These are phyloP conservation scores for Eubasilissa regina DNA, from an alignment of 1,140 invertebrate genomes.

Conservation along the genomic window DNA sequence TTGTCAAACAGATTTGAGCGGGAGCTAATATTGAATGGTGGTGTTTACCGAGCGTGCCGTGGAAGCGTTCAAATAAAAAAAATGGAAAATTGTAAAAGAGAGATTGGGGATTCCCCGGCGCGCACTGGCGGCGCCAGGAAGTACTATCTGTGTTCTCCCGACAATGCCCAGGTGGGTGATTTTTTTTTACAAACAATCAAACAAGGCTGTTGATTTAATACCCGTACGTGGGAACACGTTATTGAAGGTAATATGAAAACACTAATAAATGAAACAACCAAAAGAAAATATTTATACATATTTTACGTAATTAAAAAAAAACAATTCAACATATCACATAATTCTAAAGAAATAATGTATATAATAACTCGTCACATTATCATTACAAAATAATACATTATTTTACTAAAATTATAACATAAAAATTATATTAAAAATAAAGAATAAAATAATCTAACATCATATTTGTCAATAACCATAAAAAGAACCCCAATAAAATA, in stretches of 20 bases:
- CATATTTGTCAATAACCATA: too few relatives aligned
- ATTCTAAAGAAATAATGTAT: too few relatives aligned
- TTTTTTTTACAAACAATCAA: constrained; percentile 37
- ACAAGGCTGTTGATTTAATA: constrained; percentile 38
- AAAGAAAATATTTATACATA: too few relatives aligned
- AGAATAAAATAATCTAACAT: too few relatives aligned
- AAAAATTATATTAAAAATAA: too few relatives aligned
- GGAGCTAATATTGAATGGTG: constrained; percentile 58
- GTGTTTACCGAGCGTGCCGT: constrained; percentile 55
- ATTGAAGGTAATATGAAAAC: constrained; percentile 31
- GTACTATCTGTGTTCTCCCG: constrained; percentile 10
- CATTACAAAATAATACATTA: too few relatives aligned
- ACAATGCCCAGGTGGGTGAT: constrained; percentile 38
- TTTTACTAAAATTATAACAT: too few relatives aligned
- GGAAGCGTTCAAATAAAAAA: constrained; percentile 58
- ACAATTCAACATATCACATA: too few relatives aligned
- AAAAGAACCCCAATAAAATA: too few relatives aligned
- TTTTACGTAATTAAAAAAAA: too few relatives aligned
- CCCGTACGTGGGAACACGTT: constrained; percentile 20
- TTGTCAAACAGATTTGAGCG: constrained; percentile 56
- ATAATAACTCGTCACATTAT: too few relatives aligned
- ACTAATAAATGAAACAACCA: too few relatives aligned
- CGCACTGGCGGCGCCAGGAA: constrained; percentile 14
- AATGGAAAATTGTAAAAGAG: constrained; percentile 41
- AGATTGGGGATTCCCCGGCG: constrained; percentile 42